Base-by-base conservation (phyloP, 2,113 vertebrate species). In the Rhynchopsitta pachyrhyncha region DNA sequence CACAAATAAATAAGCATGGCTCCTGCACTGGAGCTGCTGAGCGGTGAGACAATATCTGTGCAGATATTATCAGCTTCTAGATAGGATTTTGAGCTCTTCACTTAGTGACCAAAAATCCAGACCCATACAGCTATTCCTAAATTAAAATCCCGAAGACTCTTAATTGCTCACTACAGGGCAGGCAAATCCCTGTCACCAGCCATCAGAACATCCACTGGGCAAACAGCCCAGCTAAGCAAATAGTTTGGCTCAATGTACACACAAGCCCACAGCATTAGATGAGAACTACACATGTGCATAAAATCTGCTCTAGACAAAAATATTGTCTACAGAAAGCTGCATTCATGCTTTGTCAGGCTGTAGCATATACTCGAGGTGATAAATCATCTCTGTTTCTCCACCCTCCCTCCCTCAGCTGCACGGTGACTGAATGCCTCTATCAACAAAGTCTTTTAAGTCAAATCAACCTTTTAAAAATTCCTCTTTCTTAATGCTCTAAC, bases 401-500 rank as follows among this genome's bases (percentile, higher is more conserved):
- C 64, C 41, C 88, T 86, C 67, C 60, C 55, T 86, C 44, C 70
- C 42, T 24, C 78, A n/a, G 70, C 52, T 69, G 44, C 86, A 67
- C 27, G 93, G 88, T 82, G 92, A 97, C 87, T 96, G 96, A 97
- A 97, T 96, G 94, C 94, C 41, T 89, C 67, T 63, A 76, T 53
- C 67, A 41, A 94, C n/a, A 59, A 86, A 49, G 63, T 49, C 89
- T 82, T 96, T 96, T 71, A 95, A 97, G 97, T 97, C 97, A 94
- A 98, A 97, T 96, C 94, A 93, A 93, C 87, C 86, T 93, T 98
- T 97, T 93, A 86, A 97, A 98, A 98, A 98, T 98, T 97, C 95
- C 91, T 97, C 92, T 94, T 97, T 97, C 93, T 97, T 95, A 98
- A 97, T 96, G 92, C 93, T 98, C 79, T 97, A 98, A 97, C 96